Conservation (phyloP, 2,113 vertebrate species). For the Siniperca chuatsi region DNA sequence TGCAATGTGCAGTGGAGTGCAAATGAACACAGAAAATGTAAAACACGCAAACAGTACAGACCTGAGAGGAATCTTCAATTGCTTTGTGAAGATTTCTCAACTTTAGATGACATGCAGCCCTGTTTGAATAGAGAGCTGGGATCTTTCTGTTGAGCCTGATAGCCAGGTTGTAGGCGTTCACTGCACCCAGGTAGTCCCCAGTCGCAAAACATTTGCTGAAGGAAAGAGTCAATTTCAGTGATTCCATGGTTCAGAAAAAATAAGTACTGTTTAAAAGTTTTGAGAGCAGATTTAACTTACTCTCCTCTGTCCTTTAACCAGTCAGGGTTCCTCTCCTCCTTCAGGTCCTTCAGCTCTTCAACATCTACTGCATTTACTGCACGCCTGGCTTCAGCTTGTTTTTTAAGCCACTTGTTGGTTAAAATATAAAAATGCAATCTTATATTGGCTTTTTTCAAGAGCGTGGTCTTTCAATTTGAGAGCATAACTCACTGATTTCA, state of each 20-base stretch:
- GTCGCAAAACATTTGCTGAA: constrained; percentile 90
- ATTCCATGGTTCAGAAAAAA: neutral
- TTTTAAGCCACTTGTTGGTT: constrained; percentile 89
- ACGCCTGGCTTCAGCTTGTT: constrained; percentile 90
- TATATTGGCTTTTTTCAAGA: no score
- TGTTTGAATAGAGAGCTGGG: constrained; percentile 90
- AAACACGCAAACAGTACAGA: constrained; percentile 58
- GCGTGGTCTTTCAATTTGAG: no score
- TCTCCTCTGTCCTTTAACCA: constrained; percentile 97
- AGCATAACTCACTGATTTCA: no score
- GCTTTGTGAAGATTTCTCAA: constrained; percentile 94
- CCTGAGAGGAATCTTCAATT: constrained; percentile 93
- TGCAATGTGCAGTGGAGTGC: neutral
- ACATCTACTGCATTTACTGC: constrained; percentile 76
- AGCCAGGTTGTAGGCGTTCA: constrained; percentile 91
- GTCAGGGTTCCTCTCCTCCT: constrained; percentile 91
- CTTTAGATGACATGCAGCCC: constrained; percentile 95
- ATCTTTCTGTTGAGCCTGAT: constrained; percentile 88
- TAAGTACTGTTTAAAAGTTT: neutral
- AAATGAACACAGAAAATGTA: neutral
- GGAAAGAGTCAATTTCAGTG: constrained; percentile 37
- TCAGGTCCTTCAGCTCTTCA: constrained; percentile 89
- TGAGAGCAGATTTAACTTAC: constrained; percentile 81
- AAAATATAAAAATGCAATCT: neutral
- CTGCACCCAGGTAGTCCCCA: constrained; percentile 91